Conservation (phyloP, 2,888 invertebrate genomes). For the Drosophila mettleri region DNA sequence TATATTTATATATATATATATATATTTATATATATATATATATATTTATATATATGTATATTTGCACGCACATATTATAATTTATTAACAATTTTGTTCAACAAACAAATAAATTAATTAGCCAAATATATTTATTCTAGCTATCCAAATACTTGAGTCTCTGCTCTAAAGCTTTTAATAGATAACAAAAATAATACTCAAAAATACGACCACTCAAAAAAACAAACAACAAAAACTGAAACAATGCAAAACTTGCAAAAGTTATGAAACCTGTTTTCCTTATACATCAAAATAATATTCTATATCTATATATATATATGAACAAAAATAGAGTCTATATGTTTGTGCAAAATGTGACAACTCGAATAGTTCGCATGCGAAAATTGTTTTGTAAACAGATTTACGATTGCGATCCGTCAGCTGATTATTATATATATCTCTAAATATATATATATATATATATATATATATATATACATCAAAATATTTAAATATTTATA, state of each 20-base stretch:
- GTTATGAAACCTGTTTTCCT: constrained; percentile 23
- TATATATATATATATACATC: background rate
- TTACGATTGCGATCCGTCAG: constrained; percentile 38
- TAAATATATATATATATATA: background rate
- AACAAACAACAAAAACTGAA: constrained; percentile 16
- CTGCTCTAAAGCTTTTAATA: constrained; percentile 46
- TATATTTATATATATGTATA: background rate
- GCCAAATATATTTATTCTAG: constrained; percentile 30
- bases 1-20: constrained; percentile 5
- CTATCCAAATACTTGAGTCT: constrained; percentile 71
- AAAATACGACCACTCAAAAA: constrained; percentile 62
- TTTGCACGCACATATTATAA: constrained; percentile 18
- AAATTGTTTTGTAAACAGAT: constrained; percentile 51
- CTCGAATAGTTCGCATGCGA: constrained; percentile 57
- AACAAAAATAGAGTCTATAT: constrained; percentile 38
- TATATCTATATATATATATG: background rate
- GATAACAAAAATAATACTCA: constrained; percentile 67
- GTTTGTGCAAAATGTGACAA: constrained; percentile 38
- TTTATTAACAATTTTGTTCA: background rate
- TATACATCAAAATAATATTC: constrained; percentile 9
- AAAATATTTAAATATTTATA: constrained; percentile 2
- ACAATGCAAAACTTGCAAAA: constrained; percentile 62
- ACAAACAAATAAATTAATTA: constrained; percentile 27
- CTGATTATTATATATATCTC: constrained; percentile 11
- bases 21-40: background rate